These are phyloP conservation scores for Ochotona curzoniae DNA, from an alignment of 2,113 vertebrate genomes.

Conservation along the genomic window DNA sequence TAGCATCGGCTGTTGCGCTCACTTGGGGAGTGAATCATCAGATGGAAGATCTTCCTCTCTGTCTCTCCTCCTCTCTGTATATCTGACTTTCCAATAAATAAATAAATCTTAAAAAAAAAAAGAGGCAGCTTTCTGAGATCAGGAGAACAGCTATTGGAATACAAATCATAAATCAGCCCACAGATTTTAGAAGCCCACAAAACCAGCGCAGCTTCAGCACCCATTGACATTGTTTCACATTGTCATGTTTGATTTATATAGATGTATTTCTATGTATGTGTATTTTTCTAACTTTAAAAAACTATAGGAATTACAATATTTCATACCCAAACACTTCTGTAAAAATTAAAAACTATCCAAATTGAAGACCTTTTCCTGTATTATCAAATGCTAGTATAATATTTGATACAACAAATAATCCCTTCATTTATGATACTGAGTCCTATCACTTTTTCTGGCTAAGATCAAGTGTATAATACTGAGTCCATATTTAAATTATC, in stretches of 20 bases:
- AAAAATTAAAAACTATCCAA: not conserved
- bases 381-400: not conserved
- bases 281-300: constrained; percentile 33
- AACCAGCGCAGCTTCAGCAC: not conserved
- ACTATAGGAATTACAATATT: not conserved
- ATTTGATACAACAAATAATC: constrained; percentile 43
- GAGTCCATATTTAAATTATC: constrained; percentile 16
- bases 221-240: not conserved
- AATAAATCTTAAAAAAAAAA: too few species aligned
- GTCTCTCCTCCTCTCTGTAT: too few species aligned
- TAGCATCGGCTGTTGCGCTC: too few species aligned
- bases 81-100: too few species aligned
- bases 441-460: too few species aligned
- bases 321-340: not conserved
- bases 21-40: too few species aligned
- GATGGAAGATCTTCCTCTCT: too few species aligned
- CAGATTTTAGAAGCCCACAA: not conserved
- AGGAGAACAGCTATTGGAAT: not conserved
- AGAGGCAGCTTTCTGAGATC: not conserved
- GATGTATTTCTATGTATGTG: not conserved
- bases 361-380: not conserved
- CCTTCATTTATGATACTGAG: constrained; percentile 50
- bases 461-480: too few species aligned
- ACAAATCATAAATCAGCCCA: not conserved
- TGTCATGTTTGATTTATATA: not conserved